A percentile compares a stretch with the other conserved stretches of the same genome.
These are phyloP conservation scores for Leucophora obtusa DNA, from an alignment of 2,888 invertebrate species.

Conservation along the genomic window DNA sequence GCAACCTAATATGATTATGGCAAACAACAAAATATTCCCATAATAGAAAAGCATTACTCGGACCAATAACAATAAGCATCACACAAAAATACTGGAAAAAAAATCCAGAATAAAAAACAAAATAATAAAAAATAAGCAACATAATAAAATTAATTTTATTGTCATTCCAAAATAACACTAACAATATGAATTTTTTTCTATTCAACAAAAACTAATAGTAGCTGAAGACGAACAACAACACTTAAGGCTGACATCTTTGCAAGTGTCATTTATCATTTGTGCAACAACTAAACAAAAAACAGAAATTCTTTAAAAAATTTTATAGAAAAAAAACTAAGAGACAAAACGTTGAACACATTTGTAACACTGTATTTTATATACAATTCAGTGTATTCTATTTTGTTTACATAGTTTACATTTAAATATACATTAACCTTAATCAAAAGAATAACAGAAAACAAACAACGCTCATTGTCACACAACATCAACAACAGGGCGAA, in stretches of 20 bases:
- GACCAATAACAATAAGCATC: constrained; percentile 52
- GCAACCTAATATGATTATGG: constrained; percentile 37
- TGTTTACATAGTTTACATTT: constrained; percentile 61
- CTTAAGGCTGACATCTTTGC: constrained; percentile 43
- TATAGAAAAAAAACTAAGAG: neutral
- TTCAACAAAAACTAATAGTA: constrained; percentile 6
- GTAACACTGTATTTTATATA: constrained; percentile 16
- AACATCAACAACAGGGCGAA: constrained; percentile 27
- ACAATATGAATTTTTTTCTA: constrained; percentile 6
- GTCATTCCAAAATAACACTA: constrained; percentile 36
- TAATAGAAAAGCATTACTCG: constrained; percentile 31
- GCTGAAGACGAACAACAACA: constrained; percentile 30
- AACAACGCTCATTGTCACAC: constrained; percentile 19
- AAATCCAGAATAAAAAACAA: neutral
- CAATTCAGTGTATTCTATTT: neutral
- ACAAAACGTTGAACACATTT: constrained; percentile 17
- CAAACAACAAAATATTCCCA: constrained; percentile 33
- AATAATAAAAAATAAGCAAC: constrained; percentile 27
- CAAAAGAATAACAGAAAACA: constrained; percentile 21
- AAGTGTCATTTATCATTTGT: constrained; percentile 49
- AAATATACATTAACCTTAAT: constrained; percentile 73
- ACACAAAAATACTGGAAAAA: neutral
- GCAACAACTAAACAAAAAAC: constrained; percentile 25
- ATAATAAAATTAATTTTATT: constrained; percentile 54
- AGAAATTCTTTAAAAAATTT: neutral